Conservation (phyloP, 2,888 invertebrate species). For the Strigamia crassipes region DNA sequence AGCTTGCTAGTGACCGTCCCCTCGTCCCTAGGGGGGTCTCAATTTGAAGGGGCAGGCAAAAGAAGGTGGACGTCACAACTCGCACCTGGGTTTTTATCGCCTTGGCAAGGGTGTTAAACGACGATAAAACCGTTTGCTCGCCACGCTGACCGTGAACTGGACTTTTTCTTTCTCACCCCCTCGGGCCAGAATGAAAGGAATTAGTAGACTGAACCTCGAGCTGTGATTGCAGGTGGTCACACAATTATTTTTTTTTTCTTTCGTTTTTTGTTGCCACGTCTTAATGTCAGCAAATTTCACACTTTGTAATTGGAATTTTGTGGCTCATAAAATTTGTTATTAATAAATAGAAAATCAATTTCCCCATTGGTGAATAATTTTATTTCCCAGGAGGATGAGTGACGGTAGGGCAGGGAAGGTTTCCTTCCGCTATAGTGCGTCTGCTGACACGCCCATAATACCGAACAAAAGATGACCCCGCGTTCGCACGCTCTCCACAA, state of each 20-base stretch:
- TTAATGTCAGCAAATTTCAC: background rate
- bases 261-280: background rate
- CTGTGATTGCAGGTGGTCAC: conserved; percentile 26
- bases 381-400: conserved; percentile 30
- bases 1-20: background rate
- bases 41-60: conserved; percentile 30
- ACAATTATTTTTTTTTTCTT: background rate
- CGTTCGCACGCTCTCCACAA: conserved; percentile 7
- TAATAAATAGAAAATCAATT: conserved; percentile 6
- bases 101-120: conserved; percentile 27
- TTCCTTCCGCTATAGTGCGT: background rate
- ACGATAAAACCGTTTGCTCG: conserved; percentile 19
- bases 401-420: background rate
- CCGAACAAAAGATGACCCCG: conserved; percentile 2
- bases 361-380: background rate
- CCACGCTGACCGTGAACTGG: conserved; percentile 8
- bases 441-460: conserved; percentile 17
- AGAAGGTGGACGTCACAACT: background rate
- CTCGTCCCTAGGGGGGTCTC: conserved; percentile 18
- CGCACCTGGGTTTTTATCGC: conserved; percentile 22
- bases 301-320: background rate
- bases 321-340: background rate
- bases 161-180: conserved; percentile 18
- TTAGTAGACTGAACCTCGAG: conserved; percentile 26
- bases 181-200: conserved; percentile 15